Conservation (phyloP, 2,888 invertebrate genomes). For the Tetranychus piercei region DNA sequence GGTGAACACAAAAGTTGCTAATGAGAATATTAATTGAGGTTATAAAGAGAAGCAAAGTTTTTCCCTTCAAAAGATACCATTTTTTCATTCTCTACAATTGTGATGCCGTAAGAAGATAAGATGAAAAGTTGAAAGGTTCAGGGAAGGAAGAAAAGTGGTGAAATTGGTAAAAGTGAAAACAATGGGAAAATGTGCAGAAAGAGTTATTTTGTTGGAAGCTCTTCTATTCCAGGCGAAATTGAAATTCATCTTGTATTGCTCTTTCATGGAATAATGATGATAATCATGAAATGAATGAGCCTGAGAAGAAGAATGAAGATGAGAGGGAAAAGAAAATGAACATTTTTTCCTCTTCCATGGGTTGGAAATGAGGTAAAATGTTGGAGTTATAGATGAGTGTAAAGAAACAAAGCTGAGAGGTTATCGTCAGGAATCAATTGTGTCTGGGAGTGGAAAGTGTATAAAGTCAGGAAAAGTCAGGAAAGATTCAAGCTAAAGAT, state of each 20-base stretch:
- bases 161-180: no score
- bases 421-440: no score
- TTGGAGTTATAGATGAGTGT: not conserved
- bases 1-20: not conserved
- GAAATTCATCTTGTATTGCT: no score
- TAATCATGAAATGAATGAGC: not conserved
- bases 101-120: not conserved
- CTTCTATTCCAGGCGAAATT: no score
- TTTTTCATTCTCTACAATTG: no score
- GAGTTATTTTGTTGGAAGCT: no score
- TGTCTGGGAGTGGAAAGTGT: no score
- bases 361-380: not conserved
- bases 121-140: not conserved
- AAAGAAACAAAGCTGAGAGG: not conserved
- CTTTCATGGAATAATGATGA: not conserved
- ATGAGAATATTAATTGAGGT: conserved; percentile 1
- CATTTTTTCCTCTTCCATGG: not conserved
- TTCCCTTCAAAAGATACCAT: no score
- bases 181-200: no score
- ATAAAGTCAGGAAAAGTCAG: no score
- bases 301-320: not conserved
- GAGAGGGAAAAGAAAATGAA: not conserved
- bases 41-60: not conserved
- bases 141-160: no score
- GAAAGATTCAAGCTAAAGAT: no score